Base-by-base conservation (phyloP, 2,888 invertebrate species). In the Lasioglossum calceatum region DNA sequence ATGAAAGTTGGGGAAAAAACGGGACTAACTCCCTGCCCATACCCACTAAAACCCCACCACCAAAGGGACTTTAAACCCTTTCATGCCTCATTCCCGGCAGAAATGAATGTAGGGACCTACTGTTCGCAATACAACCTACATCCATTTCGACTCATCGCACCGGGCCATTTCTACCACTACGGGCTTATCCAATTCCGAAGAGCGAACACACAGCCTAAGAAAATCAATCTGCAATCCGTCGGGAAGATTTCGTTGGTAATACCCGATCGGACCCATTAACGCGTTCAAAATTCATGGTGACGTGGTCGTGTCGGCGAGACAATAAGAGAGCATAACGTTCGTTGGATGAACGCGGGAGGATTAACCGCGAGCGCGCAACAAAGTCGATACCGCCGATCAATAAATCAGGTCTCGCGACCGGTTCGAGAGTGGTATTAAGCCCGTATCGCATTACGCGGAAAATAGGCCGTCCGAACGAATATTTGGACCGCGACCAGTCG, bases 401-500 rank as follows among this genome's bases (percentile, higher is more conserved):
- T 91, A 91, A 91, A 91, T 91, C 91, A 91, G 78, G 67, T 23
- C 81, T 71, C 84, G 85, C 86, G 88, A 88, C 85, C 87, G 91
- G 84, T 91, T 84, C 90, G 85, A 78, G 77, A 89, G 85, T 58
- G 86, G 89, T 86, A 91, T 90, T 91, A 91, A 89, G 83, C 72
- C 88, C 79, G 81, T 91, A 91, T 91, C 91, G 84, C 84, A 79
- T 91, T 91, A 89, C 90, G 88, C 87, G 91, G 91, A 91, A 91
- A 91, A 91, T 91, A 87, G 89, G 87, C 85, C 88, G 82, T 83
- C 87, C 27, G 84, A 76, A 82, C 85, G 92, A 91, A 91, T 91
- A 91, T 91, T 91, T 89, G 84, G 90, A 83, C 86, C 88, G 84
- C 87, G 91, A 91, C 91, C 93, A 91, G 91, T 91, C 87, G 85